Conservation (phyloP, 2,888 invertebrate genomes). For the Cephus pygmeus region DNA sequence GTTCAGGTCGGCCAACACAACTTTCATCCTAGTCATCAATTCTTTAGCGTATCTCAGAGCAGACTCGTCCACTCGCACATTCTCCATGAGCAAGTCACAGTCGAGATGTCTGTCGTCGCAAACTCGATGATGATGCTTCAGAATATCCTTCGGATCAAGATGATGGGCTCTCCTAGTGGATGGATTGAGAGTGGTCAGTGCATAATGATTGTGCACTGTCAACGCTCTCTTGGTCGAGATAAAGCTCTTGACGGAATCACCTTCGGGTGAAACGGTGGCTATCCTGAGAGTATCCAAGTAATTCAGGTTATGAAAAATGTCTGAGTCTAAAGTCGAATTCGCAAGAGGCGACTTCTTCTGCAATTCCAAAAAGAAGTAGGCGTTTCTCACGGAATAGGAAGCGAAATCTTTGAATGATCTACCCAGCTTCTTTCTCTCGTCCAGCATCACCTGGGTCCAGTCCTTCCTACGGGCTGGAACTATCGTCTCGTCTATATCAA, state of each 20-base stretch:
- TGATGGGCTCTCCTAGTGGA: constrained; percentile 70
- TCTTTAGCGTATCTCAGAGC: constrained; percentile 50
- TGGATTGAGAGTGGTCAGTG: constrained; percentile 71
- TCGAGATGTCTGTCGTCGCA: constrained; percentile 54
- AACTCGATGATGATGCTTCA: constrained; percentile 77
- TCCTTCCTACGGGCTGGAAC: constrained; percentile 72
- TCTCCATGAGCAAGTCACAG: constrained; percentile 54
- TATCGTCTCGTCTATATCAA: constrained; percentile 81
- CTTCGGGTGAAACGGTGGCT: constrained; percentile 71
- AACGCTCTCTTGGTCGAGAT: constrained; percentile 74
- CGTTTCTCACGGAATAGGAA: constrained; percentile 75
- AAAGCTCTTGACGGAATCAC: constrained; percentile 79
- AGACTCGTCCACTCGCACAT: constrained; percentile 48
- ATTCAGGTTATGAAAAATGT: constrained; percentile 63
- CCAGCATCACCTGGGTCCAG: constrained; percentile 71
- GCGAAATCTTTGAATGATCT: constrained; percentile 68
- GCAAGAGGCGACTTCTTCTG: constrained; percentile 34
- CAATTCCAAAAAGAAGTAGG: constrained; percentile 74
- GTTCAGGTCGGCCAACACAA: constrained; percentile 38
- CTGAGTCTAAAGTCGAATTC: constrained; percentile 14
- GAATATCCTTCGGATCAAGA: constrained; percentile 71
- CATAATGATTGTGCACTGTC: constrained; percentile 82
- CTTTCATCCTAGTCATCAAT: constrained; percentile 46
- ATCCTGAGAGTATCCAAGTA: constrained; percentile 70
- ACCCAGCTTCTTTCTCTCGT: constrained; percentile 60